Evolutionary conservation across 2,888 invertebrate genomes (phyloP), one percentile per base, ranked within the genome.

Genomic region (Dugesia japonica): DNA sequence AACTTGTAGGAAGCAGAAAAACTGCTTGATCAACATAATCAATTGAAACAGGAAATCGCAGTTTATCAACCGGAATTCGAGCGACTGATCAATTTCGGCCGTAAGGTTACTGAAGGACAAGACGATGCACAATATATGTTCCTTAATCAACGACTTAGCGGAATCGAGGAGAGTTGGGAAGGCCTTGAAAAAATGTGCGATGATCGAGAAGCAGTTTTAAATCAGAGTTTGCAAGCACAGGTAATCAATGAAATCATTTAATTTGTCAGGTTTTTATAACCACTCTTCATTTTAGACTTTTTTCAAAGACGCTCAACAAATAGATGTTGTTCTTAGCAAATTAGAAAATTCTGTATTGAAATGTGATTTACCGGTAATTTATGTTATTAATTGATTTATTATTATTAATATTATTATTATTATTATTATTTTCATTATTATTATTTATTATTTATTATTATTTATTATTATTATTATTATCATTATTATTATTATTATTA

Each of bases 141-240:
- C 91, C 87, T 99, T 82, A 89, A 97, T 79, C 78, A 87, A 86
- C 89, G 99, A 72, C 87, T 99, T 80, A 95, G 94, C 88, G 98
- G 97, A 0, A 87, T 99, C 76, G 92, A 95, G 85, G 94, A 95
- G 86, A 98, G 98, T 78, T 99, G 98, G 98, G 92, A 93, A 79
- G 98, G 98, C 84, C 87, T 99, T 79, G 92, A 95, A 83, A 93
- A 97, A 86, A 99, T 99, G 98, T 99, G 98, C 97, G 95, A 94
- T 85, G 97, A 95, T 87, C 87, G 97, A 33, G 95, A 98, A 84
- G 91, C 92, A 81, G 86, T 95, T 80, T 87, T 98, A 26, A 91
- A 94, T 0, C 94, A 97, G 87, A 92, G 92, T 81, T 88, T 98
- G 80, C 94, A 95, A 79, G 71, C 72, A 4, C 78, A 78, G 31